Percentiles rank a stretch among this genome's conserved stretches.
These are phyloP conservation scores for Netelia melanura DNA, from an alignment of 2,888 invertebrate genomes.

Conservation along the genomic window DNA sequence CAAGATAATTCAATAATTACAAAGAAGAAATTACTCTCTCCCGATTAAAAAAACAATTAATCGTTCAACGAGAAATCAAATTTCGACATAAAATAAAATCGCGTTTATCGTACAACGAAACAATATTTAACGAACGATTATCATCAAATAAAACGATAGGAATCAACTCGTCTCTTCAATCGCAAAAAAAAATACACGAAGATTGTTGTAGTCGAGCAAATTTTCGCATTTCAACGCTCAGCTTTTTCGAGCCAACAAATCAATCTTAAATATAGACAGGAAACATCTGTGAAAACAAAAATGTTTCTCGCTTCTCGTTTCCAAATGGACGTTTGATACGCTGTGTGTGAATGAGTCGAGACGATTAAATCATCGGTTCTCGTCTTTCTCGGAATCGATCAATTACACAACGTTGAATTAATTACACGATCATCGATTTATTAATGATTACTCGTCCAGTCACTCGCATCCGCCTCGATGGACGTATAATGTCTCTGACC, in stretches of 20 bases:
- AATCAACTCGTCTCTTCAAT: background rate
- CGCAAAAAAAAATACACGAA: background rate
- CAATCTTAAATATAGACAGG: background rate
- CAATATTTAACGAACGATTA: too few relatives aligned
- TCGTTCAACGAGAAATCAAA: too few relatives aligned
- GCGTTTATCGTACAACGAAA: too few relatives aligned
- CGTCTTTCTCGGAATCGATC: background rate
- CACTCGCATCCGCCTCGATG: background rate
- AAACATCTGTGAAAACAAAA: constrained; percentile 23
- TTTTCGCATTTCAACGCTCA: background rate
- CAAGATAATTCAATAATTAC: too few relatives aligned
- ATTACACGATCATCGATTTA: constrained; percentile 4
- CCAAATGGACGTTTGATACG: constrained; percentile 10
- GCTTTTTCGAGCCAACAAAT: background rate
- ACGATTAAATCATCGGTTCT: constrained; percentile 25
- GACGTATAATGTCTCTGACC: constrained; percentile 24
- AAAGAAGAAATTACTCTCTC: too few relatives aligned
- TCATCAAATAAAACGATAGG: too few relatives aligned
- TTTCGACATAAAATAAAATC: too few relatives aligned
- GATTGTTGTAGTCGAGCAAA: background rate
- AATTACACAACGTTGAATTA: background rate
- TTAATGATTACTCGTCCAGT: constrained; percentile 1
- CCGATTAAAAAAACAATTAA: too few relatives aligned
- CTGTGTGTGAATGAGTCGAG: constrained; percentile 30
- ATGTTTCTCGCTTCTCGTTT: constrained; percentile 23